A percentile compares a stretch with the other conserved stretches of the same genome.
phyloP scores from a whole-genome alignment of 2,797 vertebrate species.

The Coregonus suidteri region DNA sequence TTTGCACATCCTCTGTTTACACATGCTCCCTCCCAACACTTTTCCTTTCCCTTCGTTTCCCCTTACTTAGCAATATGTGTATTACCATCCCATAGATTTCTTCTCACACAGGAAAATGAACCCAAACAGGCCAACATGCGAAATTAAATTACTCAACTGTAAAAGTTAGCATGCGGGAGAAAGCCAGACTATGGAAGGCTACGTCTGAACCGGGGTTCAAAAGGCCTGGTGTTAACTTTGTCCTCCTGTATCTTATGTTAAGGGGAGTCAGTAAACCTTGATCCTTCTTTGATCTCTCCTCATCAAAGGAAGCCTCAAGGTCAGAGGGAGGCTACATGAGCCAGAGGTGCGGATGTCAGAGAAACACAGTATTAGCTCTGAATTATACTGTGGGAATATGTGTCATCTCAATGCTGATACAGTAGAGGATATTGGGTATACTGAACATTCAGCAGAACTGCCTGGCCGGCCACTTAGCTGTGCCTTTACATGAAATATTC shows the following conservation, averaged over 20 bases:
- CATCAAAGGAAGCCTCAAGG: constrained; percentile 63
- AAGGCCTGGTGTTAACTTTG: constrained; percentile 5
- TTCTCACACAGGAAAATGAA: constrained; percentile 48
- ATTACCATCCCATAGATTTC: constrained; percentile 52
- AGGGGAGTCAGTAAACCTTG: constrained; percentile 41
- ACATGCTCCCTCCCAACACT: constrained; percentile 24
- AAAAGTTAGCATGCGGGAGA: constrained; percentile 40
- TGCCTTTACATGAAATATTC: background rate
- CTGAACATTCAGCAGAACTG: no score
- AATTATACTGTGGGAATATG: background rate
- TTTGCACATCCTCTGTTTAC: constrained; percentile 19
- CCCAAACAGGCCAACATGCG: constrained; percentile 36
- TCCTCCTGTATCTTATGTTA: background rate
- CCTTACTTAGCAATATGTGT: constrained; percentile 60
- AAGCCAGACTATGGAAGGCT: constrained; percentile 24
- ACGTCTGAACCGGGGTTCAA: constrained; percentile 33
- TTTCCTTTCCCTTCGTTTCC: constrained; percentile 11
- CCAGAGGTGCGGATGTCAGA: constrained; percentile 30
- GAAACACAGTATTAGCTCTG: constrained; percentile 20
- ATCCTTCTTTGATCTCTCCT: constrained; percentile 64
- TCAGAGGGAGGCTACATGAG: constrained; percentile 55
- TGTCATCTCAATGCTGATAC: background rate
- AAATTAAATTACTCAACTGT: constrained; percentile 32
- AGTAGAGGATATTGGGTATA: background rate
- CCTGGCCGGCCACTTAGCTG: background rate